Percentiles rank a stretch among this genome's conserved stretches.
Conservation (phyloP, 1,140 invertebrate genomes). For the Zaprionus capensis region DNA sequence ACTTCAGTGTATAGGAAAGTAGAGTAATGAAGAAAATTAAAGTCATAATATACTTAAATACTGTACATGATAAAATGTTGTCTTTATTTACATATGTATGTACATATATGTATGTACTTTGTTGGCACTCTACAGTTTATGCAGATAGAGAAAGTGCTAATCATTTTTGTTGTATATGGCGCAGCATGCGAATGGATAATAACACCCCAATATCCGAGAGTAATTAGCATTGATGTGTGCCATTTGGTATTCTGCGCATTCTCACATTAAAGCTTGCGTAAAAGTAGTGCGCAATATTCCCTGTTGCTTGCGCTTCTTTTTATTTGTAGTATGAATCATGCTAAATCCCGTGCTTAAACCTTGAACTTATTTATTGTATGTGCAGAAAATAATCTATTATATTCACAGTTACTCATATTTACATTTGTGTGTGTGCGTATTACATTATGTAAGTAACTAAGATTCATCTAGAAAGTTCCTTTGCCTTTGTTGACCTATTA, state of each 20-base stretch:
- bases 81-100: too few species aligned
- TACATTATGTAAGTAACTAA: conserved; percentile 6
- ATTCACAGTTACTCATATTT: background rate
- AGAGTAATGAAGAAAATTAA: too few species aligned
- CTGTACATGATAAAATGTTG: too few species aligned
- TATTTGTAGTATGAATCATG: conserved; percentile 2
- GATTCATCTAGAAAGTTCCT: background rate
- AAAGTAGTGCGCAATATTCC: conserved; percentile 24
- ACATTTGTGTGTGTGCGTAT: background rate
- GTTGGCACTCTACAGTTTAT: background rate
- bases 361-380: background rate
- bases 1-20: too few species aligned
- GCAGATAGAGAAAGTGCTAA: background rate
- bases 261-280: background rate
- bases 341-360: background rate
- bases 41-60: too few species aligned
- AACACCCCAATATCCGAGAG: background rate
- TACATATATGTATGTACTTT: too few species aligned
- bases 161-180: background rate
- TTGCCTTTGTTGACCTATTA: background rate
- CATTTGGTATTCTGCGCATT: conserved; percentile 15
- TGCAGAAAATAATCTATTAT: background rate
- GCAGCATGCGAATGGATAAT: background rate
- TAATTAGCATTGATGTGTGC: conserved; percentile 9
- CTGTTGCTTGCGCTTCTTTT: background rate